Percentiles rank a stretch among this genome's conserved stretches.
Conservation (phyloP, 2,888 invertebrate species). For the Aricia artaxerxes region DNA sequence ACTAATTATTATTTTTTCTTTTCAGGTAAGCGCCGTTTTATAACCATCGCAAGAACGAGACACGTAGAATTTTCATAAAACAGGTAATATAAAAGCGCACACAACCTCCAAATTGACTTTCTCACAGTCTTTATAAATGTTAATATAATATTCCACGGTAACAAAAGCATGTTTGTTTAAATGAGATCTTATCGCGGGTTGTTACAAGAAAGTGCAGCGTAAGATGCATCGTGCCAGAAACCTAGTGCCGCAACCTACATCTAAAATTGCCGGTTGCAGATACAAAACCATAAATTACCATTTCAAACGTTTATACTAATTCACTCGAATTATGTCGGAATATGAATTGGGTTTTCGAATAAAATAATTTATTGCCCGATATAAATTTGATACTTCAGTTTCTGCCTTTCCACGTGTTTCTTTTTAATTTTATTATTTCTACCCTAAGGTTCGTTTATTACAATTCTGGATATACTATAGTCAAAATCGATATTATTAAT, state of each 20-base stretch:
- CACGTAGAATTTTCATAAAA: not conserved
- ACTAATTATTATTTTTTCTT: not conserved
- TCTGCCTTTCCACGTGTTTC: not conserved
- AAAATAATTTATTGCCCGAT: constrained; percentile 13
- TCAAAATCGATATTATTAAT: too few species aligned
- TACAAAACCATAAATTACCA: constrained; percentile 47
- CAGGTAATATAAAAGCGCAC: not conserved
- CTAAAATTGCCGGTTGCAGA: constrained; percentile 8
- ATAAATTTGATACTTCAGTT: not conserved
- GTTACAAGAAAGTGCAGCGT: constrained; percentile 61
- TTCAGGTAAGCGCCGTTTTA: constrained; percentile 18
- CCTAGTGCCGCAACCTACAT: constrained; percentile 62
- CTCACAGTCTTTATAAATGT: not conserved
- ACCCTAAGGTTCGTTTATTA: not conserved
- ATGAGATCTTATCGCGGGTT: constrained; percentile 50
- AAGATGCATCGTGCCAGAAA: constrained; percentile 61
- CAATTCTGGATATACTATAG: not conserved
- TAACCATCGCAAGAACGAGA: not conserved
- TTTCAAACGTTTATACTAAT: constrained; percentile 16
- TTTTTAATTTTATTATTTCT: not conserved
- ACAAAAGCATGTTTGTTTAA: constrained; percentile 32
- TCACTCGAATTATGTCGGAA: constrained; percentile 9
- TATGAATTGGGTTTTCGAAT: constrained; percentile 12
- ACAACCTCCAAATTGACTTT: not conserved
- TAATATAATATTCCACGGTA: not conserved